Evolutionary conservation across 1,140 invertebrate species (phyloP), one percentile per base, ranked within the genome.

Genomic region (Drosophila pandora): DNA sequence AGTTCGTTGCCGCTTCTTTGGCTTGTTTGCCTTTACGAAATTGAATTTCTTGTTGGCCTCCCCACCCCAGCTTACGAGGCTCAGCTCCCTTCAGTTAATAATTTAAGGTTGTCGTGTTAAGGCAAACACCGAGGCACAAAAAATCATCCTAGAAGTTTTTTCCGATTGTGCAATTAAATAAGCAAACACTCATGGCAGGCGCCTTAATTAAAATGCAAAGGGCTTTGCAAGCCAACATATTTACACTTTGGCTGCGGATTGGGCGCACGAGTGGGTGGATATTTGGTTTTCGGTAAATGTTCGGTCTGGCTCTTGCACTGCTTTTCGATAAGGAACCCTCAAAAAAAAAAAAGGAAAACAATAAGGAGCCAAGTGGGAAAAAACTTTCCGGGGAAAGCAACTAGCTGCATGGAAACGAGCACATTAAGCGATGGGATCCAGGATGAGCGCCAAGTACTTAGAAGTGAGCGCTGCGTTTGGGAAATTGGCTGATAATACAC

Each of bases 161-260:
- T 81, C 52, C 82, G 82, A 85, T 82, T 85, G 78, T 85, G 78
- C 82, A 85, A 85, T 87, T 85, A 85, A 85, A 85, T 82, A 87
- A 82, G 82, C 68, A 87, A 85, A 85, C 69, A 87, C 67, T 63
- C 55, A 61, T 45, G 76, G 65, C 55, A 48, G 49, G 59, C 64
- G 70, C 82, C 74, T 87, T 85, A 87, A 87, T 87, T 85, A 85
- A 85, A 87, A 75, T 82, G 52, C 56, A 71, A 85, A 75, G 62
- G 52, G 50, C 73, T 61, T 61, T 58, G 41, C 58, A 57, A 71
- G 70, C 79, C 64, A 65, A 72, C 50, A 70, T 65, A 75, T 78
- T 75, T 83, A 64, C 75, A 67, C 49, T 63, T 41, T 13, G 54
- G 47, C 77, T 45, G 39, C 58, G 45, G 53, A 43, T 55, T n/a